phyloP scores from a whole-genome alignment of 2,888 invertebrate species.

The Caenorhabditis zanzibari region DNA sequence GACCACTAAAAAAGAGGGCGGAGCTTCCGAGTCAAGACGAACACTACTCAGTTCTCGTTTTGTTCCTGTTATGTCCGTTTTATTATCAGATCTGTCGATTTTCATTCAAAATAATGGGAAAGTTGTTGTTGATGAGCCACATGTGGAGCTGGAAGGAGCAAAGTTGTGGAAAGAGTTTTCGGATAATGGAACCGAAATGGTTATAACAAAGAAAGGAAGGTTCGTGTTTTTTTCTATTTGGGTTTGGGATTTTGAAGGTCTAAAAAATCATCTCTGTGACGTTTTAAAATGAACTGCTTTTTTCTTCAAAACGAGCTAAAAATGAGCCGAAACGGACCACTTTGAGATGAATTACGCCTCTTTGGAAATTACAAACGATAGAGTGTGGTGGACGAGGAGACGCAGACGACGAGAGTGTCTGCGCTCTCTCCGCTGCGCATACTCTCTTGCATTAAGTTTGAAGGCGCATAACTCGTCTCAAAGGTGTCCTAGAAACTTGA shows the following conservation, averaged over 20 bases:
- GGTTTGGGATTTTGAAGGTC: not conserved
- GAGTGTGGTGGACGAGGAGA: too few species aligned
- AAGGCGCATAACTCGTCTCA: too few species aligned
- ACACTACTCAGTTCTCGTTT: not conserved
- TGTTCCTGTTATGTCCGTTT: not conserved
- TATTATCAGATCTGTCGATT: not conserved
- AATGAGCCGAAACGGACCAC: too few species aligned
- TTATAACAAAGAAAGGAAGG: slow-evolving; percentile 99
- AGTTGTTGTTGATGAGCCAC: slow-evolving; percentile 96
- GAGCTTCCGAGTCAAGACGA: slow-evolving; percentile 1
- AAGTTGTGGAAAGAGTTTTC: slow-evolving; percentile 99
- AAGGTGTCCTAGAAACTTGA: too few species aligned
- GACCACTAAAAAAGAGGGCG: not conserved
- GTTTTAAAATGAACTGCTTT: too few species aligned
- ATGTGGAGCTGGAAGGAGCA: slow-evolving; percentile 96
- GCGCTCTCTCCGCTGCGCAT: too few species aligned
- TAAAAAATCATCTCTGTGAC: too few species aligned
- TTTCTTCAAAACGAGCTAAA: too few species aligned
- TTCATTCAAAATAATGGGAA: slow-evolving; percentile 87
- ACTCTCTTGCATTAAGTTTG: too few species aligned
- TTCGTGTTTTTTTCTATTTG: slow-evolving; percentile 83
- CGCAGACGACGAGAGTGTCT: too few species aligned
- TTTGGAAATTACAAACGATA: too few species aligned
- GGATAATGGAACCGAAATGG: slow-evolving; percentile 99
- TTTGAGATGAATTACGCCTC: too few species aligned